Base-by-base conservation (phyloP, 2,888 invertebrate genomes). In the Gymnosoma rotundatum region DNA sequence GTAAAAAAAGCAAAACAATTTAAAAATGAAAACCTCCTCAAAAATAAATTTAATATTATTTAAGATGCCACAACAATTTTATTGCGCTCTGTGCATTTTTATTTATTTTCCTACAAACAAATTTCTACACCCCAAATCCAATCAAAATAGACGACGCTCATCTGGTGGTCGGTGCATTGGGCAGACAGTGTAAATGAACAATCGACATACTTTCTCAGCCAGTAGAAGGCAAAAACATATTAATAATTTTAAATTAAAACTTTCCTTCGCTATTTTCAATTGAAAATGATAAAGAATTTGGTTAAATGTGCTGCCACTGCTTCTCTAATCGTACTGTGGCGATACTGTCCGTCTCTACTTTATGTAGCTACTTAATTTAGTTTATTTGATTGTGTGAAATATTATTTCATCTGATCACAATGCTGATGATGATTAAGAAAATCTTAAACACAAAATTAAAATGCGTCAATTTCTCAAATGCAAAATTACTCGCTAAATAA, bases 401-500 rank as follows among this genome's bases (percentile, higher is more conserved):
- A 61, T 69, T 67, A 20, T 60, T 58, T 61, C 1, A 54, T 20
- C 14, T 42, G 50, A 76, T 64, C 64, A 52, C 64, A 48, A 36
- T 61, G 76, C n/a, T 67, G 50, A 67, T 76, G 76, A 67, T 73
- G 60, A 72, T 72, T 38, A 76, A 70, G 66, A 79, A 66, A 14
- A 32, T 32, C 6, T 32, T 42, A 42, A 42, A 79, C 78, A 74
- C 72, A 78, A 87, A 80, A 87, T 87, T 58, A 86, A 87, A 87
- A 85, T 87, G 86, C 86, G 87, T 87, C 83, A 86, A 87, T 86
- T 87, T 87, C 73, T 86, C 81, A 86, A 84, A 86, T 86, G 86
- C 86, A 88, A 90, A 91, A 90, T 91, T 91, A 90, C 89, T 89
- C 90, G 90, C 90, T 90, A 90, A 90, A 90, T 90, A 89, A 90